phyloP scores from a whole-genome alignment of 2,888 invertebrate genomes.

The Iphiclides podalirius region DNA sequence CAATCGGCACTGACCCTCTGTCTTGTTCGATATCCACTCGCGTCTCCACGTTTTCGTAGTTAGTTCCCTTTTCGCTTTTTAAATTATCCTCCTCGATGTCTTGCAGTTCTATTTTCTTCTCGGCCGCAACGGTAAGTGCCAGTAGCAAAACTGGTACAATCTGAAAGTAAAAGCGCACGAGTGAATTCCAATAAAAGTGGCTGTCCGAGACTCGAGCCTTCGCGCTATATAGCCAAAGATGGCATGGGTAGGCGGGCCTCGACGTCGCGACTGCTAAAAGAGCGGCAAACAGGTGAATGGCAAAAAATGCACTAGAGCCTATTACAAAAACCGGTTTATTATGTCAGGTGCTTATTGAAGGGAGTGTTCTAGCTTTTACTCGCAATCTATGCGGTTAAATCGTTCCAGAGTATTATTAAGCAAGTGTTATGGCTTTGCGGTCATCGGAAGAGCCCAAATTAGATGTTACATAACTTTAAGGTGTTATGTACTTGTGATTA shows the following conservation, averaged over 20 bases:
- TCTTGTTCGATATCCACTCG: constrained; percentile 35
- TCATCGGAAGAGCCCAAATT: too few species aligned
- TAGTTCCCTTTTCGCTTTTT: constrained; percentile 75
- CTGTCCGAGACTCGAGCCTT: constrained; percentile 39
- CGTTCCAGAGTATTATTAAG: constrained; percentile 31
- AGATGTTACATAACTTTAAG: too few species aligned
- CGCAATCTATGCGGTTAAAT: constrained; percentile 62
- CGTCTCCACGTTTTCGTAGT: constrained; percentile 40
- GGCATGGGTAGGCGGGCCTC: constrained; percentile 45
- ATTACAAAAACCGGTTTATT: constrained; percentile 67
- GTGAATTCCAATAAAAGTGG: constrained; percentile 34
- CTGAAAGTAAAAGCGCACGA: constrained; percentile 55
- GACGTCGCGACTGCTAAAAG: constrained; percentile 38
- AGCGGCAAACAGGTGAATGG: constrained; percentile 64
- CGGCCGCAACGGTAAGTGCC: constrained; percentile 57
- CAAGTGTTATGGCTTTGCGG: too few species aligned
- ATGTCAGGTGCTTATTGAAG: constrained; percentile 49
- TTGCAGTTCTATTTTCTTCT: constrained; percentile 85
- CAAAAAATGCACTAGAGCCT: constrained; percentile 66
- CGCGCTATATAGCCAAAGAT: constrained; percentile 43
- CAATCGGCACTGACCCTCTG: constrained; percentile 43
- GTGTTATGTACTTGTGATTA: too few species aligned
- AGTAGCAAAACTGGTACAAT: constrained; percentile 54
- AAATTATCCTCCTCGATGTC: constrained; percentile 87
- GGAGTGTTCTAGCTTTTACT: constrained; percentile 72